Percentiles rank a stretch among this genome's conserved stretches.
phyloP scores from a whole-genome alignment of 2,797 vertebrate genomes.

The Philypnodon macrostomus region DNA sequence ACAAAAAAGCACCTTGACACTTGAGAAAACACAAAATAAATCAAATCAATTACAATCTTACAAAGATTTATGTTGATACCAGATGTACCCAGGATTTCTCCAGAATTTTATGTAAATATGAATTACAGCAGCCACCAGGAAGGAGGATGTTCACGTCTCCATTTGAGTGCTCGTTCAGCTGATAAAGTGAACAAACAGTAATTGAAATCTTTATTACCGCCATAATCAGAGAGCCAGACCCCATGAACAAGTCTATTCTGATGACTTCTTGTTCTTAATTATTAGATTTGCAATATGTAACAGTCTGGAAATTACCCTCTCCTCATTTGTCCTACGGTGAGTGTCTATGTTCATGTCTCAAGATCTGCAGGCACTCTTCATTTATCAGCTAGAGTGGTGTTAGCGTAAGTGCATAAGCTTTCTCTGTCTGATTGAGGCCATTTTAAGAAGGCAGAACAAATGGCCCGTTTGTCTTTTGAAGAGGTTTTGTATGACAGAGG shows the following conservation, averaged over 20 bases:
- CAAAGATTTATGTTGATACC: too few relatives aligned
- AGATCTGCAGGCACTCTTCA: constrained; percentile 3
- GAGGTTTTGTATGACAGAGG: constrained; percentile 13
- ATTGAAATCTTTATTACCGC: neutral
- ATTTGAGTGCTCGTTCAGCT: neutral
- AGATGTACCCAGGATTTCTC: too few relatives aligned
- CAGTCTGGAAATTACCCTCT: constrained; percentile 1
- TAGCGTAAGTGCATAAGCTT: neutral
- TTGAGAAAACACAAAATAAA: too few relatives aligned
- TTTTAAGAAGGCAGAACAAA: constrained; percentile 8
- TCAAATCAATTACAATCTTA: too few relatives aligned
- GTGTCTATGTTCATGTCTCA: neutral
- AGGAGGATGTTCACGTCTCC: neutral
- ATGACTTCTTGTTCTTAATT: neutral
- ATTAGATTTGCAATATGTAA: constrained; percentile 9
- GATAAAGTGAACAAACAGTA: neutral
- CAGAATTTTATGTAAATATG: too few relatives aligned
- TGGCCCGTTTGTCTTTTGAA: constrained; percentile 24
- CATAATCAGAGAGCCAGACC: neutral
- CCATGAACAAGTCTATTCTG: neutral
- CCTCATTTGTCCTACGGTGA: constrained; percentile 2
- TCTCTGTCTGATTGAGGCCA: constrained; percentile 23
- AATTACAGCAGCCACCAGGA: neutral
- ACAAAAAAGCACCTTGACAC: too few relatives aligned
- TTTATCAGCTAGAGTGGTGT: constrained; percentile 18